Evolutionary conservation across 2,888 invertebrate species (phyloP).

Genomic region (Teleiodes luculella): DNA sequence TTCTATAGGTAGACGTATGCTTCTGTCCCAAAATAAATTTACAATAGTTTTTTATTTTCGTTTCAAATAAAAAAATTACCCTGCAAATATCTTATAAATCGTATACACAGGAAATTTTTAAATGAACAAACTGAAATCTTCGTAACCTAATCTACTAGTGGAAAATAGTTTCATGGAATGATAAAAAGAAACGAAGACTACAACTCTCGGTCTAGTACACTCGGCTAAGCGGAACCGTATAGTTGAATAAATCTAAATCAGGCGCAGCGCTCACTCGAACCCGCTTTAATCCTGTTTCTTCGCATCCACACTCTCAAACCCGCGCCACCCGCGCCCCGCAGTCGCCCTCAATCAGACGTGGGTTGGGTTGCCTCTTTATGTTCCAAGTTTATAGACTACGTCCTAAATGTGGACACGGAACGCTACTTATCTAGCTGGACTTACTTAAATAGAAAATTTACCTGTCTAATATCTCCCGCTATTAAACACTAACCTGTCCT

Average conservation of each 20-base stretch:
- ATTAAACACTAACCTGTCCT: too few relatives aligned
- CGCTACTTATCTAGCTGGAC: background rate
- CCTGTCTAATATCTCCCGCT: too few relatives aligned
- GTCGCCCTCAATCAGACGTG: slow-evolving; percentile 10
- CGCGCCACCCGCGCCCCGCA: too few relatives aligned
- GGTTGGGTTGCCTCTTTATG: slow-evolving; percentile 7
- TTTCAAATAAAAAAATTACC: too few relatives aligned
- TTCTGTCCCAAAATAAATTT: too few relatives aligned
- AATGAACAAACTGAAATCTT: too few relatives aligned
- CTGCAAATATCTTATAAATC: too few relatives aligned
- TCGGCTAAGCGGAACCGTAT: slow-evolving; percentile 46
- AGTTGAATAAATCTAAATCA: slow-evolving; percentile 63
- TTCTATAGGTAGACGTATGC: too few relatives aligned
- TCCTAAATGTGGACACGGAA: background rate
- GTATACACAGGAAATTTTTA: too few relatives aligned
- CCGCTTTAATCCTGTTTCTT: slow-evolving; percentile 45
- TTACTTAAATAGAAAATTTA: background rate
- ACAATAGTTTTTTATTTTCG: too few relatives aligned
- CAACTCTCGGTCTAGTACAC: background rate
- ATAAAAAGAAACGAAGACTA: background rate
- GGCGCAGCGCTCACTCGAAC: slow-evolving; percentile 37
- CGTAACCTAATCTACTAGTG: too few relatives aligned
- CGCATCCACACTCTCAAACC: slow-evolving; percentile 22
- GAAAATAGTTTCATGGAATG: too few relatives aligned
- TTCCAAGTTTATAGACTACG: background rate